phyloP scores from a whole-genome alignment of 2,113 vertebrate genomes.

The Prinia subflava region DNA sequence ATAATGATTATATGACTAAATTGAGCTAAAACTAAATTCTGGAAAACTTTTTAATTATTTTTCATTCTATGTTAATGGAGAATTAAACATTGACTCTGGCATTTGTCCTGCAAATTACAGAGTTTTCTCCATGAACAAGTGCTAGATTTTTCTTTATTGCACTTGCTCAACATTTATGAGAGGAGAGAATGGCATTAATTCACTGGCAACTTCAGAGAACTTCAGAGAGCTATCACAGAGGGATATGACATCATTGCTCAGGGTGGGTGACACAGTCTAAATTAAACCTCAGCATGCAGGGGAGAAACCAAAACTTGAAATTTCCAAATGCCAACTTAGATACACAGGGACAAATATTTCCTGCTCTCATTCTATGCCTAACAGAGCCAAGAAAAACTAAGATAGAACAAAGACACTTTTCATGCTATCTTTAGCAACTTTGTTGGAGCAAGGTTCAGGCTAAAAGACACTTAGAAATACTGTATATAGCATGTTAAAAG shows the following conservation, averaged over 20 bases:
- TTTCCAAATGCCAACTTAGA: conserved; percentile 60
- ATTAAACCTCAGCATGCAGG: conserved; percentile 43
- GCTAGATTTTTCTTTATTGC: neutral
- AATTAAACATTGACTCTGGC: neutral
- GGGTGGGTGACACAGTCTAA: conserved; percentile 37
- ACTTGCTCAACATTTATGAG: neutral
- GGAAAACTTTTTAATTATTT: neutral
- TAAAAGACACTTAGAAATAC: conserved; percentile 12
- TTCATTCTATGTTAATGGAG: neutral
- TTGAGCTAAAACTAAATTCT: neutral
- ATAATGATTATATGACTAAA: neutral
- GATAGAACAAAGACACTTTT: conserved; percentile 63
- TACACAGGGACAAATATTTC: conserved; percentile 10
- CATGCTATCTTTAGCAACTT: conserved; percentile 32
- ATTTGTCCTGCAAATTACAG: neutral
- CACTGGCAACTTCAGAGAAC: neutral
- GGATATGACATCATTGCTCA: neutral
- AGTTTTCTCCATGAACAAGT: neutral
- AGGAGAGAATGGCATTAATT: neutral
- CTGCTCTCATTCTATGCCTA: conserved; percentile 7
- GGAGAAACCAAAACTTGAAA: conserved; percentile 52
- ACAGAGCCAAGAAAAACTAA: conserved; percentile 67
- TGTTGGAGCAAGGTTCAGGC: conserved; percentile 13
- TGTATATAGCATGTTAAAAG: neutral
- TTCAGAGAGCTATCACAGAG: neutral